Base-by-base conservation (phyloP, 2,888 invertebrate genomes). In the Campoplex nolae region DNA sequence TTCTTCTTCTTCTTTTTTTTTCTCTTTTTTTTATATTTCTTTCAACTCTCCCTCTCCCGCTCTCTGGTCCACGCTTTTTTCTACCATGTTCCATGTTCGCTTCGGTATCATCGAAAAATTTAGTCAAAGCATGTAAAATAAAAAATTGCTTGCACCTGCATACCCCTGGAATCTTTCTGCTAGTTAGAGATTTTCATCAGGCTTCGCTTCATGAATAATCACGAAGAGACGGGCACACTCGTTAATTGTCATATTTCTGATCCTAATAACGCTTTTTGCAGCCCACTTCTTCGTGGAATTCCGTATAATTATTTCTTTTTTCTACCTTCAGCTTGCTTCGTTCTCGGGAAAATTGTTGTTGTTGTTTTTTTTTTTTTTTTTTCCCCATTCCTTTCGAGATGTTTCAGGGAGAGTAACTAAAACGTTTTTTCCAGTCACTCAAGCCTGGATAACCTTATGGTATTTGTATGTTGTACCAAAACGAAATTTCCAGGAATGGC, bases 171-270 rank as follows among this genome's bases (percentile, higher is more conserved):
- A 70, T 78, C 45, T 58, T 78, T 73, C 32, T 38, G 38, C 54
- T 45, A 16, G 18, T 74, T 58, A 18, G 45, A 71, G 73, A 83
- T 83, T 83, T 77, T 76, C 74, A 77, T 82, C 62, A 68, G 35
- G 48, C 58, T 18, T 35, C n/a, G 56, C 56, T 83, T 83, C 83
- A 86, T 83, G 65, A 86, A 80, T 86, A 86, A 83, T 83, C 54
- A 83, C 48, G 62, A 68, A 73, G 18, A 9, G 18, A 16, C 75
- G 35, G 45, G 11, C n/a, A 84, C 51, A 84, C 51, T 75, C 80
- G 23, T 65, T 76, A 70, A 83, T 83, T 48, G 71, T 78, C 68
- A 71, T 83, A 73, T 83, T 73, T 73, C 38, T 58, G 65, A 23
- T 65, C 54, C 58, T 76, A 68, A 75, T 28, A 73, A 70, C 13